phyloP scores from a whole-genome alignment of 2,888 invertebrate species.

The Himalopsyche kuldschensis region DNA sequence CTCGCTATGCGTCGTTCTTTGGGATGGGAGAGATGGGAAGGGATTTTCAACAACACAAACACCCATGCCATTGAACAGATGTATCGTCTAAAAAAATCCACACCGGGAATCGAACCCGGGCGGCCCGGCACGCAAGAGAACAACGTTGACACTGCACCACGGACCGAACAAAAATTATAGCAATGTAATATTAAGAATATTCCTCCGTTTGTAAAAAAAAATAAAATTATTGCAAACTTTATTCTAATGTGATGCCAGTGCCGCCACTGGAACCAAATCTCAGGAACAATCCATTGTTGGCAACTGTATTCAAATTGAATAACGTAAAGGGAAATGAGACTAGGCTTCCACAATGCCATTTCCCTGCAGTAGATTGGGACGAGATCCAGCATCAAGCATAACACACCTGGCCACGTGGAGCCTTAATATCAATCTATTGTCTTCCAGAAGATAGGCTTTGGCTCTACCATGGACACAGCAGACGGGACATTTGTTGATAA shows the following conservation, averaged over 20 bases:
- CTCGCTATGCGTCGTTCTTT: too few relatives aligned
- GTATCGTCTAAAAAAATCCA: too few relatives aligned
- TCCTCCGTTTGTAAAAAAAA: too few relatives aligned
- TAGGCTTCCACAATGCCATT: conserved; percentile 22
- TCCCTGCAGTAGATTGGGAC: conserved; percentile 9
- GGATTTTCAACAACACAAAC: too few relatives aligned
- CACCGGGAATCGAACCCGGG: too few relatives aligned
- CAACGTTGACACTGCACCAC: too few relatives aligned
- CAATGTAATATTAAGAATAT: too few relatives aligned
- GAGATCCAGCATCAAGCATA: background rate
- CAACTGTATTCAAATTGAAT: conserved; percentile 36
- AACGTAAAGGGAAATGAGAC: conserved; percentile 36
- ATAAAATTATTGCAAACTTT: too few relatives aligned
- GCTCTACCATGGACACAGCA: background rate
- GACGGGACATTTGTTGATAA: conserved; percentile 6
- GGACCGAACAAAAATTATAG: too few relatives aligned
- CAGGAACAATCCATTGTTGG: conserved; percentile 36
- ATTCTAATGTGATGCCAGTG: background rate
- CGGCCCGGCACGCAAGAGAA: too few relatives aligned
- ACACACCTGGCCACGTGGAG: conserved; percentile 10
- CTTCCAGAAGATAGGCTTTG: background rate
- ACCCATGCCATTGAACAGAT: too few relatives aligned
- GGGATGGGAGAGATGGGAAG: too few relatives aligned
- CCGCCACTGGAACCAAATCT: conserved; percentile 17
- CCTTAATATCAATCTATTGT: background rate